phyloP scores from a whole-genome alignment of 2,888 invertebrate genomes.

The Corbicula japonica region DNA sequence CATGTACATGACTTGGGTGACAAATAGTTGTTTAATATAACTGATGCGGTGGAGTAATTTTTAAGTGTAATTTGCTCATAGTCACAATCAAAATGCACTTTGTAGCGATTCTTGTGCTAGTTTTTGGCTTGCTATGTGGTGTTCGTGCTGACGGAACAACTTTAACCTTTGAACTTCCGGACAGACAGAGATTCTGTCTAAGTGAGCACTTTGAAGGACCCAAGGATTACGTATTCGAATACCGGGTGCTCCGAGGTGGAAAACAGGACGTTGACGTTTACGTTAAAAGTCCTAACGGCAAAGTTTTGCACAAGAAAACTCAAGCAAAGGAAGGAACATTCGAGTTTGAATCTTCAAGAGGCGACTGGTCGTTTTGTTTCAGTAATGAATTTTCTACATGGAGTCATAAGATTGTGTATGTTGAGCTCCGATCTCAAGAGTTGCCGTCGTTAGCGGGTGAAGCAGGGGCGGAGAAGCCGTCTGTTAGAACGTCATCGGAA shows the following conservation, averaged over 20 bases:
- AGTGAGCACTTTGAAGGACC: constrained; percentile 78
- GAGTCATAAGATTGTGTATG: constrained; percentile 81
- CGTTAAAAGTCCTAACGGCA: constrained; percentile 82
- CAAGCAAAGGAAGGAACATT: constrained; percentile 73
- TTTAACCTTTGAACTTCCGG: constrained; percentile 81
- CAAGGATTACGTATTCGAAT: constrained; percentile 78
- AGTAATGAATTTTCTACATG: constrained; percentile 83
- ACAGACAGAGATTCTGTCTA: constrained; percentile 80
- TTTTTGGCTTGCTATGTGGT: constrained; percentile 26
- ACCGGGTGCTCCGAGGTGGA: constrained; percentile 82
- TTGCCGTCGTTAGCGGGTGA: constrained; percentile 76
- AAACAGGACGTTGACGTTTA: constrained; percentile 82
- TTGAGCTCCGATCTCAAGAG: constrained; percentile 79
- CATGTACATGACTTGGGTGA: too few relatives aligned
- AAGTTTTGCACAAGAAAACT: constrained; percentile 77
- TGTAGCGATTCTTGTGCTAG: not conserved
- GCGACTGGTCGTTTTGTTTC: constrained; percentile 83
- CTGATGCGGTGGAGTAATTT: too few relatives aligned
- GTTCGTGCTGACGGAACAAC: constrained; percentile 61
- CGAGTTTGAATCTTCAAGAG: constrained; percentile 80
- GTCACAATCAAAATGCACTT: too few relatives aligned
- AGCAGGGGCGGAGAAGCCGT: constrained; percentile 72
- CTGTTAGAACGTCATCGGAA: constrained; percentile 72
- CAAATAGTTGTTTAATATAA: too few relatives aligned
- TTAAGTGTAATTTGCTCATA: too few relatives aligned